Evolutionary conservation across 2,888 invertebrate species (phyloP).

Genomic region (Stratiomys singularior): DNA sequence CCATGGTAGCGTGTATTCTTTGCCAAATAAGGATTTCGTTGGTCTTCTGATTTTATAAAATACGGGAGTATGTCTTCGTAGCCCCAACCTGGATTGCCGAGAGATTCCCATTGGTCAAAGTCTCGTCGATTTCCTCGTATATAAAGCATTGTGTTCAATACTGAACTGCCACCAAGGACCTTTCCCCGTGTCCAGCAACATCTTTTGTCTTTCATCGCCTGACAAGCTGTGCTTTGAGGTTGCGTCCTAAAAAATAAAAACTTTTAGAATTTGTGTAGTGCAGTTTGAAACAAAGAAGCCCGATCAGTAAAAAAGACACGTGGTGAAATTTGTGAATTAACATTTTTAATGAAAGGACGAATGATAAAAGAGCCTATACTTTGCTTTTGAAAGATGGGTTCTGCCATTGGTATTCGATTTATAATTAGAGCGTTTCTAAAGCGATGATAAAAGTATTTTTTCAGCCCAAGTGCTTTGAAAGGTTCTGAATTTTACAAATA

Average conservation of each 20-base stretch:
- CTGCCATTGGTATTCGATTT: too few species aligned
- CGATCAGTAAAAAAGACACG: too few species aligned
- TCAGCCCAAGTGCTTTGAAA: too few species aligned
- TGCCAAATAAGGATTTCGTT: conserved; percentile 87
- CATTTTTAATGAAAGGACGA: too few species aligned
- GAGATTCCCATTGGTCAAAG: conserved; percentile 86
- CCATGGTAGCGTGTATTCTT: conserved; percentile 76
- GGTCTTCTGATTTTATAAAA: conserved; percentile 88
- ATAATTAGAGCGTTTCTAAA: too few species aligned
- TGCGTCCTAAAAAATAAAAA: conserved; percentile 72
- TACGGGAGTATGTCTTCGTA: conserved; percentile 83
- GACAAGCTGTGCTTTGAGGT: conserved; percentile 83
- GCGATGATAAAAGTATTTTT: too few species aligned
- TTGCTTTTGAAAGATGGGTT: too few species aligned
- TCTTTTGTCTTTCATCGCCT: conserved; percentile 85
- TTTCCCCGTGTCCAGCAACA: conserved; percentile 93
- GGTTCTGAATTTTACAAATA: too few species aligned
- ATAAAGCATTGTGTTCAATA: conserved; percentile 91
- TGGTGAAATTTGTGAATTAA: too few species aligned
- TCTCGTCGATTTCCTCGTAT: conserved; percentile 87
- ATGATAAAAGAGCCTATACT: too few species aligned
- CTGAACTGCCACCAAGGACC: conserved; percentile 86
- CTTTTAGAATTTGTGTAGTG: neutral
- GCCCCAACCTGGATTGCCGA: conserved; percentile 90
- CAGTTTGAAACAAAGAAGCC: too few species aligned